Conservation (phyloP, 2,888 invertebrate genomes). For the Eulithis prunata region DNA sequence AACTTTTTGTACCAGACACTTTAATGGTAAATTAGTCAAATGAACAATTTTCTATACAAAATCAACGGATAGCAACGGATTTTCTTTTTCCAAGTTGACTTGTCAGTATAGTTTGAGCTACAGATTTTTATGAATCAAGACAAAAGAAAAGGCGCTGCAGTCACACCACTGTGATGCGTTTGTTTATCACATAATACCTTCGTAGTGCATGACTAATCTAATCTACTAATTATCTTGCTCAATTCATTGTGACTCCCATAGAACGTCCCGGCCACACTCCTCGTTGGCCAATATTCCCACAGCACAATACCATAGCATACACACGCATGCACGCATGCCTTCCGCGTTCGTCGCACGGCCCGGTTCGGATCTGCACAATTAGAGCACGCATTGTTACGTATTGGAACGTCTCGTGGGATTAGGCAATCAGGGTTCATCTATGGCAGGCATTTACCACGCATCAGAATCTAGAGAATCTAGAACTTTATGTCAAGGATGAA, state of each 20-base stretch:
- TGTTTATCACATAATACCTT: neutral
- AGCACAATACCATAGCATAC: conserved; percentile 27
- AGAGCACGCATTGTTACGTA: conserved; percentile 36
- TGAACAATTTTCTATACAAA: neutral
- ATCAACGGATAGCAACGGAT: too few relatives aligned
- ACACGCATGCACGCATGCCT: conserved; percentile 15
- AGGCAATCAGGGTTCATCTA: conserved; percentile 17
- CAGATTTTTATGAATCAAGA: too few relatives aligned
- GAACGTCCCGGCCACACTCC: conserved; percentile 10
- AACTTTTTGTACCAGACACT: neutral
- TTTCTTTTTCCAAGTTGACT: too few relatives aligned
- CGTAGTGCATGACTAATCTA: too few relatives aligned
- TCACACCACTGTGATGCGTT: too few relatives aligned
- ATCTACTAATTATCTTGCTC: conserved; percentile 7
- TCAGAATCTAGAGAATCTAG: neutral
- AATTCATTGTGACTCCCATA: conserved; percentile 22
- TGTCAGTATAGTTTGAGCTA: too few relatives aligned
- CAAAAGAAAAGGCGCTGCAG: too few relatives aligned
- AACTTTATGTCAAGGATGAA: neutral
- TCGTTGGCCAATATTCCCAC: conserved; percentile 33
- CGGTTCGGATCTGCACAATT: conserved; percentile 41
- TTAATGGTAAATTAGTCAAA: neutral
- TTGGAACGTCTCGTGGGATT: conserved; percentile 22
- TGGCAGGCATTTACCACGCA: conserved; percentile 12
- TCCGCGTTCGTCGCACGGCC: conserved; percentile 43